A percentile compares a stretch with the other conserved stretches of the same genome.
Conservation (phyloP, 2,113 vertebrate genomes). For the Labeo catla region DNA sequence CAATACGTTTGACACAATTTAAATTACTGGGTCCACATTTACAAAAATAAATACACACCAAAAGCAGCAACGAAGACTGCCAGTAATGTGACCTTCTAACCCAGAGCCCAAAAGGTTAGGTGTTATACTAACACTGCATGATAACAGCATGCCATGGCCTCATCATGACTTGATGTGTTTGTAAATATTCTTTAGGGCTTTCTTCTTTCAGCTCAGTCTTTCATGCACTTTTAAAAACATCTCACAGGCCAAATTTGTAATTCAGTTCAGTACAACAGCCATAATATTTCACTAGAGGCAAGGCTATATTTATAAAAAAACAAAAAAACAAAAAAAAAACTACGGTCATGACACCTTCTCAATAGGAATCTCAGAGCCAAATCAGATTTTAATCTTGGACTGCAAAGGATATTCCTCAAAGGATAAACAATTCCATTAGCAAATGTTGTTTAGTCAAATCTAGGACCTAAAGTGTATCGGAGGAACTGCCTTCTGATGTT, state of each 20-base stretch:
- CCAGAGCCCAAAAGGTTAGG: conserved; percentile 29
- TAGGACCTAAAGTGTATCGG: neutral
- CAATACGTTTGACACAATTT: neutral
- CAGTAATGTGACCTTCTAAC: neutral
- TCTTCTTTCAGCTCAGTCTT: neutral
- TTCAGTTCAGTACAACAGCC: neutral
- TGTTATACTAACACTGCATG: conserved; percentile 29
- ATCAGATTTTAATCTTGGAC: conserved; percentile 11
- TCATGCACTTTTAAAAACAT: conserved; percentile 6
- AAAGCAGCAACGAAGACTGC: neutral
- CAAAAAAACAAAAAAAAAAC: too few species aligned
- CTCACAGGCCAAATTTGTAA: neutral
- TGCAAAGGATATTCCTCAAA: conserved; percentile 5
- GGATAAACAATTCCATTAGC: neutral
- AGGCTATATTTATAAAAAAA: too few species aligned
- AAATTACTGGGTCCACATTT: neutral
- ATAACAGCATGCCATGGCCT: neutral
- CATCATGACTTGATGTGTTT: neutral
- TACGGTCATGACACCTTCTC: neutral
- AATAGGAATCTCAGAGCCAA: neutral
- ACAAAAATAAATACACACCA: conserved; percentile 4
- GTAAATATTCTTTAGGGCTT: neutral
- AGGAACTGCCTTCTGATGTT: neutral
- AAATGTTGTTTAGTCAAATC: neutral
- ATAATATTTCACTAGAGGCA: neutral